Percentiles rank a stretch among this genome's conserved stretches.
phyloP scores from a whole-genome alignment of 2,797 vertebrate genomes.

The Pantherophis alleghaniensis region DNA sequence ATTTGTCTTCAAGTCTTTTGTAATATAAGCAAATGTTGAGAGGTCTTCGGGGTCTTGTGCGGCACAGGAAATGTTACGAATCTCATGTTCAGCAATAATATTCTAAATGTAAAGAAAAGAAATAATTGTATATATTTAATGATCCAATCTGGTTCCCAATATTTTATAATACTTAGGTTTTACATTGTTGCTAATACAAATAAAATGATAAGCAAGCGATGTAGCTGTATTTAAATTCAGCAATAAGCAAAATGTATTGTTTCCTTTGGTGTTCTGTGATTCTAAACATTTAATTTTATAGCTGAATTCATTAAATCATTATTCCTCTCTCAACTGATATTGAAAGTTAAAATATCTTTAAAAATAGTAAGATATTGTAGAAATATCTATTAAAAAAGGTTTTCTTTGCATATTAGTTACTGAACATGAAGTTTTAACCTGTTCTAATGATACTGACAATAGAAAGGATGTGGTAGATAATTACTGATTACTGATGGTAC shows the following conservation, averaged over 20 bases:
- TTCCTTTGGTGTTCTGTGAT: not conserved
- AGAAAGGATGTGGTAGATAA: not conserved
- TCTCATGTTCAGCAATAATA: conserved; percentile 98
- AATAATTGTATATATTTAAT: conserved; percentile 19
- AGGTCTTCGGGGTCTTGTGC: conserved; percentile 98
- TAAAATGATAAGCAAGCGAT: not conserved
- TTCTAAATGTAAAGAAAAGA: conserved; percentile 75
- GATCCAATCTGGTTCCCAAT: not conserved
- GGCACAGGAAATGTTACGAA: conserved; percentile 98
- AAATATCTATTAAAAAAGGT: not conserved
- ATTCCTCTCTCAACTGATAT: not conserved
- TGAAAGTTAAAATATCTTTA: not conserved
- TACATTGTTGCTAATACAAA: not conserved
- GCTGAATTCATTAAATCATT: not conserved
- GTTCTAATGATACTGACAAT: not conserved
- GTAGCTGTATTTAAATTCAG: not conserved
- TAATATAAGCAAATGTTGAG: conserved; percentile 98
- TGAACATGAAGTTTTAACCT: not conserved
- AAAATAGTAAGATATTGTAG: not conserved
- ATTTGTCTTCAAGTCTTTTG: conserved; percentile 99
- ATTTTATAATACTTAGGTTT: not conserved
- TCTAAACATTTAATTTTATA: not conserved
- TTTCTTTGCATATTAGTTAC: not conserved
- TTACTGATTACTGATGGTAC: not conserved
- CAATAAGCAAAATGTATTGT: not conserved